Base-by-base conservation (phyloP, 2,888 invertebrate species). In the Pollenia angustigena region DNA sequence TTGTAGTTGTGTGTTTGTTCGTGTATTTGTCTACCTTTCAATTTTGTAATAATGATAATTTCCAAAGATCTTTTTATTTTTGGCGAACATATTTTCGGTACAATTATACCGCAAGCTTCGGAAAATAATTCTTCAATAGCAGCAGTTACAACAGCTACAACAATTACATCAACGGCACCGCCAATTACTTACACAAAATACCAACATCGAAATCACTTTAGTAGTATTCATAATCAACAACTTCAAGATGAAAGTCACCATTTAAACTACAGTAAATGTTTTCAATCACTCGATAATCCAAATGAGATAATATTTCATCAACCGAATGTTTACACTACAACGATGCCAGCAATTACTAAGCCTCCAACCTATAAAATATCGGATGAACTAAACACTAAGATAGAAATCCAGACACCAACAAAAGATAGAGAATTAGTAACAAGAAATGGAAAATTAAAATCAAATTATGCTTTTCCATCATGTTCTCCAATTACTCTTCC, bases 51-150 rank as follows among this genome's bases (percentile, higher is more conserved):
- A 58, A 72, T 72, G 72, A 72, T 72, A 4, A 72, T 72, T 58
- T 72, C 72, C 44, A 72, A 72, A 58, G 72, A 72, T 58, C 72
- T 72, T 58, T 72, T 72, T 23, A 72, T 72, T 58, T 72, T 72
- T 72, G 72, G 72, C 16, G 72, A 72, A 14, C 72, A 72, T 58
- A 72, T 72, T 23, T 72, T 72, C 23, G 58, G 72, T 18, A 56
- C 44, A 44, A 56, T 72, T 46, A 54, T 58, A 46, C 44, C 72
- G 44, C 58, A 58, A 72, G 18, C 54, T 44, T 42, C 58, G 18
- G 72, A 14, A 58, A 72, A n/a, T 14, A 58, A 16, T 8, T 10
- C 14, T 11, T 40, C 56, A 23, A 42, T 12, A 10, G 14, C 68
- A 68, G 9, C 23, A 32, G 32, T 23, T 10, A 23, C 23, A 11